These are phyloP conservation scores for Carduelis carduelis DNA, from an alignment of 2,797 vertebrate species.

Conservation along the genomic window DNA sequence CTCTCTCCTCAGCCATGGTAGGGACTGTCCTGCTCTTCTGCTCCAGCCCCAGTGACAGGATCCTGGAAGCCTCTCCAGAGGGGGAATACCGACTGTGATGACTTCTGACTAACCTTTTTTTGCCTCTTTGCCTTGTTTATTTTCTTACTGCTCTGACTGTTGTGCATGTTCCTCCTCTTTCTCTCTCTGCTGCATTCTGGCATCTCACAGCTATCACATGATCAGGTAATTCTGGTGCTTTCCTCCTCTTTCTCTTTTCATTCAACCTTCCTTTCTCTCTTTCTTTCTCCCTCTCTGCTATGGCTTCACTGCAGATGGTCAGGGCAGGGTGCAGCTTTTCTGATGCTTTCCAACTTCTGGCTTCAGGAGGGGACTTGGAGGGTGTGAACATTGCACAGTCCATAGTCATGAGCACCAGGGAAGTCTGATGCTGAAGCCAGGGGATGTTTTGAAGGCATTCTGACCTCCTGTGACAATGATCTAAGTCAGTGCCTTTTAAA, in stretches of 20 bases:
- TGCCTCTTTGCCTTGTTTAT: constrained; percentile 55
- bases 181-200: constrained; percentile 94
- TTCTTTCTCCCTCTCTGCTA: constrained; percentile 62
- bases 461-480: not conserved
- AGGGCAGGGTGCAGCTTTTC: not conserved
- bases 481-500: not conserved
- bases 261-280: constrained; percentile 60
- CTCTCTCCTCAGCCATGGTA: not conserved
- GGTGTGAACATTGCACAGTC: not conserved
- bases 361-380: not conserved
- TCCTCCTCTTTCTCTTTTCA: constrained; percentile 66
- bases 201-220: constrained; percentile 99
- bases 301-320: constrained; percentile 50
- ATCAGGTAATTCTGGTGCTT: constrained; percentile 95
- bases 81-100: not conserved
- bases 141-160: constrained; percentile 84
- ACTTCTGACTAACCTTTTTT: constrained; percentile 14
- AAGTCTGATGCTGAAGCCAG: not conserved
- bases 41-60: not conserved
- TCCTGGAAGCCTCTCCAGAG: not conserved
- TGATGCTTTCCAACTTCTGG: not conserved
- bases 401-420: not conserved
- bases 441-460: not conserved
- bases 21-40: constrained; percentile 15
- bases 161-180: constrained; percentile 88